Evolutionary conservation across 2,113 vertebrate species (phyloP).

Genomic region (Rhabdomys dilectus): DNA sequence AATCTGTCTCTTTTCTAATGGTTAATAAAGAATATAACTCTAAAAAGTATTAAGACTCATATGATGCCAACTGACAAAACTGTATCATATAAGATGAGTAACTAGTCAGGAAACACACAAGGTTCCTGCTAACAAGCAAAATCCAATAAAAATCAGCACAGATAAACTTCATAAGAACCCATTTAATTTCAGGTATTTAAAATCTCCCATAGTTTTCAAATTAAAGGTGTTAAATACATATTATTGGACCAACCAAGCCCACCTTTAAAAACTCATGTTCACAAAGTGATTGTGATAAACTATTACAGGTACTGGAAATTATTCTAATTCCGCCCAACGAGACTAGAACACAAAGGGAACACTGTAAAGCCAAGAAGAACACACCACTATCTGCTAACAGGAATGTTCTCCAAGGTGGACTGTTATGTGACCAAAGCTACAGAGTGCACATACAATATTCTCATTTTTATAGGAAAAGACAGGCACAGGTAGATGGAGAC

Average conservation of each 20-base stretch:
- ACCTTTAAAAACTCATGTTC: not conserved
- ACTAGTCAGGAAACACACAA: not conserved
- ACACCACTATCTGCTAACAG: not conserved
- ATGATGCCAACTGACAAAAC: not conserved
- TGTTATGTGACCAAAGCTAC: not conserved
- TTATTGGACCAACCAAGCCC: not conserved
- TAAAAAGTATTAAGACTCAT: not conserved
- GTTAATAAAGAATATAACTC: not conserved
- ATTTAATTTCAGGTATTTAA: slow-evolving; percentile 43
- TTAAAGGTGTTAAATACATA: not conserved
- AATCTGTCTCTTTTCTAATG: not conserved
- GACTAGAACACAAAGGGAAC: not conserved
- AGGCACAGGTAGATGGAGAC: not conserved
- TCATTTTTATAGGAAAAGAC: not conserved
- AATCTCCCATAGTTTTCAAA: not conserved
- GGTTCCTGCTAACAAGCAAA: slow-evolving; percentile 7
- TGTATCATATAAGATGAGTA: not conserved
- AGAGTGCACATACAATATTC: not conserved
- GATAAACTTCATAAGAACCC: slow-evolving; percentile 7
- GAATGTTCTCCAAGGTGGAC: not conserved
- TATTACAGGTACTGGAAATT: not conserved
- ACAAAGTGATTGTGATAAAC: not conserved
- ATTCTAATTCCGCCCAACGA: no score
- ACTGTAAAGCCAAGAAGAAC: not conserved
- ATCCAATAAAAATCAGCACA: not conserved